phyloP scores from a whole-genome alignment of 2,797 vertebrate genomes.

The Pampus argenteus region DNA sequence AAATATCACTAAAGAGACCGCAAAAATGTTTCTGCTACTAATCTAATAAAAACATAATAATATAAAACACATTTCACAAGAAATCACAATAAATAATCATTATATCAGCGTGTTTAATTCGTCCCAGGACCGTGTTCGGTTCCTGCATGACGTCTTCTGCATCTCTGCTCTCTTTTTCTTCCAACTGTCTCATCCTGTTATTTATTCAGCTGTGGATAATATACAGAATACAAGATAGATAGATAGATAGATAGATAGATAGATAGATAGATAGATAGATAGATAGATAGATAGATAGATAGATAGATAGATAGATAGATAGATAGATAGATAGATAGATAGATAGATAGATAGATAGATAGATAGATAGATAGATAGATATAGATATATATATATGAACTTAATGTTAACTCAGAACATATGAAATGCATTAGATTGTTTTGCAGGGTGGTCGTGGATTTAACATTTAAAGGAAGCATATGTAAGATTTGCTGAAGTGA shows the following conservation, averaged over 20 bases:
- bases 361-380: too few relatives aligned
- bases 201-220: not conserved
- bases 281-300: too few relatives aligned
- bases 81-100: not conserved
- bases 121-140: conserved; percentile 1
- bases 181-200: conserved; percentile 19
- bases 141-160: not conserved
- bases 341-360: too few relatives aligned
- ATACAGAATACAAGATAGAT: not conserved
- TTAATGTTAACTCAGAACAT: too few relatives aligned
- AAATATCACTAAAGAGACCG: not conserved
- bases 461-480: not conserved
- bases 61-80: not conserved
- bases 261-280: too few relatives aligned
- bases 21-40: not conserved
- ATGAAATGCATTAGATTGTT: not conserved
- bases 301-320: too few relatives aligned
- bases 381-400: too few relatives aligned
- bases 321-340: too few relatives aligned
- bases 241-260: too few relatives aligned
- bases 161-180: conserved; percentile 22
- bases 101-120: not conserved
- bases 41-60: conserved; percentile 3
- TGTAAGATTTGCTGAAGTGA: not conserved
- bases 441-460: not conserved